These are phyloP conservation scores for Trachelus iudaicus DNA, from an alignment of 2,888 invertebrate genomes.

Conservation along the genomic window DNA sequence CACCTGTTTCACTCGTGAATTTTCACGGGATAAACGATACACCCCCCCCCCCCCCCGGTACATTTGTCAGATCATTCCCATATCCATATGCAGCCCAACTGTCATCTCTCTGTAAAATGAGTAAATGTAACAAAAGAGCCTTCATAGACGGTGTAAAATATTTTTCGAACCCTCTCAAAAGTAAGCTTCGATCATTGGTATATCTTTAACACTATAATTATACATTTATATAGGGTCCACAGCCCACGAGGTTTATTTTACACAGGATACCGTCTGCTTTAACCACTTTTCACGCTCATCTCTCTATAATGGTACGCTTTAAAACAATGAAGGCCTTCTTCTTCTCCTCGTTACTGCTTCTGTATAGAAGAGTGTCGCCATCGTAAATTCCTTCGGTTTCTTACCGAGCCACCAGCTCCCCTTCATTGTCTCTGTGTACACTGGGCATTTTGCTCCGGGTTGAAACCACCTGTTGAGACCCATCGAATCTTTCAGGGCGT, in stretches of 20 bases:
- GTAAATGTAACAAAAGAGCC: too few species aligned
- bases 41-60: too few species aligned
- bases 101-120: neutral
- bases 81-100: neutral
- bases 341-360: neutral
- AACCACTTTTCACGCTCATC: neutral
- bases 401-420: neutral
- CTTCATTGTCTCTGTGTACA: neutral
- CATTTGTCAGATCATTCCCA: neutral
- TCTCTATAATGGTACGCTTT: neutral
- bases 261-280: neutral
- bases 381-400: neutral
- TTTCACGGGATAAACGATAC: neutral
- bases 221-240: neutral
- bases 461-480: neutral
- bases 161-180: neutral
- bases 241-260: neutral
- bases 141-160: neutral
- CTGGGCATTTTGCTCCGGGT: neutral
- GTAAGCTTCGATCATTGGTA: neutral
- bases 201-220: neutral
- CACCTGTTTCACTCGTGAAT: neutral
- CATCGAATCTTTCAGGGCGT: conserved; percentile 16
- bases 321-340: neutral
- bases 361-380: neutral